Evolutionary conservation across 2,797 vertebrate species (phyloP).

Genomic region (Tinamus major): DNA sequence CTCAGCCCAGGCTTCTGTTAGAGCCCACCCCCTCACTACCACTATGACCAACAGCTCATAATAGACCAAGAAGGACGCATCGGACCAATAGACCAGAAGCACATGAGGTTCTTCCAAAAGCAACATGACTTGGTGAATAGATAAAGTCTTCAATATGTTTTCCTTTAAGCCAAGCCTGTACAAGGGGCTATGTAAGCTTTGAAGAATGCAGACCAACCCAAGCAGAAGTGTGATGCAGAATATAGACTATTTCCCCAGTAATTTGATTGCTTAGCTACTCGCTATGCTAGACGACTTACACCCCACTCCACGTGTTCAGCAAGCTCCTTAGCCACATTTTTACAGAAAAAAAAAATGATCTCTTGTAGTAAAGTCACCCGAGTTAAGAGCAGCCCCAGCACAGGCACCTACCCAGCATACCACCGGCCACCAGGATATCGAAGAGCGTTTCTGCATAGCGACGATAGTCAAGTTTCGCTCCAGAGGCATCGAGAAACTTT

Average conservation of each 20-base stretch:
- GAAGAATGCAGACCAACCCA: not conserved
- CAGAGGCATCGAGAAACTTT: constrained; percentile 98
- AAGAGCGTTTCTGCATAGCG: constrained; percentile 98
- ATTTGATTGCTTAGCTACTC: not conserved
- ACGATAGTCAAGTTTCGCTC: constrained; percentile 98
- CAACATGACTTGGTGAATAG: not conserved
- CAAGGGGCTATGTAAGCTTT: not conserved
- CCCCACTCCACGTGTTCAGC: not conserved
- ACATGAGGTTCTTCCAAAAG: not conserved
- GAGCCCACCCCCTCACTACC: not conserved
- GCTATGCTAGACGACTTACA: not conserved
- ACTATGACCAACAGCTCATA: not conserved
- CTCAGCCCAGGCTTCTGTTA: not conserved
- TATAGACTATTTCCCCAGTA: not conserved
- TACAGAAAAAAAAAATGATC: not conserved
- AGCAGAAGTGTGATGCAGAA: not conserved
- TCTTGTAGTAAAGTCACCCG: not conserved
- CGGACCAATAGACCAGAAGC: not conserved
- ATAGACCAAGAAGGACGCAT: not conserved
- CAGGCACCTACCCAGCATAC: constrained; percentile 93
- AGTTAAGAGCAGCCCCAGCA: not conserved
- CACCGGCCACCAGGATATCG: constrained; percentile 98
- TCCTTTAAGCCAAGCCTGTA: not conserved
- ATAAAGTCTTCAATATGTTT: not conserved
- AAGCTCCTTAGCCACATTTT: not conserved